phyloP scores from a whole-genome alignment of 2,888 invertebrate genomes.

The Cinara cedri region DNA sequence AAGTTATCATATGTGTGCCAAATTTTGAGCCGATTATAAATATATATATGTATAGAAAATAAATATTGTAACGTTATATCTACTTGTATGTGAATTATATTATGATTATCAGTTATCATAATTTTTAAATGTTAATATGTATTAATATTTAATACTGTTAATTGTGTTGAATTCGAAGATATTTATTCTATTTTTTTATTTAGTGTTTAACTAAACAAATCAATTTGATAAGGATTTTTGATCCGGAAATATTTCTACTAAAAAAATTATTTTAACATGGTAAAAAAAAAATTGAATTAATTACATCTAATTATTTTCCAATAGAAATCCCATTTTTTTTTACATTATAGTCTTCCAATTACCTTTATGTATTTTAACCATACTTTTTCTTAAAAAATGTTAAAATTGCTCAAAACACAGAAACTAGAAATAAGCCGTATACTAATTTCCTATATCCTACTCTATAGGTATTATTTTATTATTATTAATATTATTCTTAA shows the following conservation, averaged over 20 bases:
- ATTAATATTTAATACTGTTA: conserved; percentile 30
- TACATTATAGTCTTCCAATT: conserved; percentile 35
- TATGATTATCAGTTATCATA: conserved; percentile 23
- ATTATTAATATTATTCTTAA: neutral
- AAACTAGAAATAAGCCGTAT: conserved; percentile 2
- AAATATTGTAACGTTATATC: conserved; percentile 38
- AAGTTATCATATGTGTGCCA: no score
- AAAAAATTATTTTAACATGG: conserved; percentile 6
- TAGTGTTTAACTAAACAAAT: neutral
- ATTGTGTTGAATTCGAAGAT: conserved; percentile 30
- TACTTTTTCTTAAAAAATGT: conserved; percentile 3
- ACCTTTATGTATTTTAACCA: neutral
- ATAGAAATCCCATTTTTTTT: neutral
- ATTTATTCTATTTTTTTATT: neutral
- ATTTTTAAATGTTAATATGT: conserved; percentile 39
- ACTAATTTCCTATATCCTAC: neutral
- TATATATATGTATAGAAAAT: no score
- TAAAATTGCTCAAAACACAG: conserved; percentile 29
- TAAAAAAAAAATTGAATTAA: conserved; percentile 4
- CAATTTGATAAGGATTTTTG: neutral
- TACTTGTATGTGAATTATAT: conserved; percentile 41
- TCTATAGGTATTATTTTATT: conserved; percentile 15
- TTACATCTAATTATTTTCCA: neutral
- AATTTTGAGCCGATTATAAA: no score
- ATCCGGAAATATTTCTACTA: neutral